Base-by-base conservation (phyloP, 1,140 invertebrate genomes). In the Drosophila kurseongensis region DNA sequence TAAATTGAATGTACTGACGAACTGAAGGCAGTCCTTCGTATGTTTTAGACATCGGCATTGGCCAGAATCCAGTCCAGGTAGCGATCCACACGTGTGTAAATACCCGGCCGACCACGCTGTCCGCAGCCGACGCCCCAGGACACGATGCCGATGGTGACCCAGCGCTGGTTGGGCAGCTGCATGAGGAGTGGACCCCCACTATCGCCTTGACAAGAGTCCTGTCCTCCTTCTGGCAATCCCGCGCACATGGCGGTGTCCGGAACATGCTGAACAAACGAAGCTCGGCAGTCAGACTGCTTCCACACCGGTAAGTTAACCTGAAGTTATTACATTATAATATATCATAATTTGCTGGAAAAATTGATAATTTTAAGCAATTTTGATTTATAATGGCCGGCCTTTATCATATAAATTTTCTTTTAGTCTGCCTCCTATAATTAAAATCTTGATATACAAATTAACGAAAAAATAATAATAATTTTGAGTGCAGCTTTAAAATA, bases 161-260 rank as follows among this genome's bases (percentile, higher is more conserved):
- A 97, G 45, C 95, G 94, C 1, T 95, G 94, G 81, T 95, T 96
- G 7, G 93, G 92, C 79, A 96, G 92, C 82, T 96, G 95, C 63
- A 95, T 68, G 5, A 77, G 96, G 93, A 98, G 90, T 0, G 97
- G 97, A 14, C 97, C 97, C 27, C 97, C 97, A 32, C 96, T 97
- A 92, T 97, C 96, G 35, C 96, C 97, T 94, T 97, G 95, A 92
- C 96, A 97, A 29, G 96, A 95, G 89, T 97, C 97, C 74, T 95
- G 95, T 9, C 96, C 95, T 3, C 96, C 96, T 36, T 95, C 93
- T 29, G 94, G 94, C 3, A 93, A 94, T 41, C 95, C 96, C 13
- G 96, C 97, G 78, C 96, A 97, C 16, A 97, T 62, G 6, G 94
- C 94, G 27, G 95, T 95, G 1, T 95, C 93, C 10, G 95, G 93